A percentile compares a stretch with the other conserved stretches of the same genome.
Evolutionary conservation across 2,888 invertebrate species (phyloP).

Genomic region (Latrodectus hesperus): DNA sequence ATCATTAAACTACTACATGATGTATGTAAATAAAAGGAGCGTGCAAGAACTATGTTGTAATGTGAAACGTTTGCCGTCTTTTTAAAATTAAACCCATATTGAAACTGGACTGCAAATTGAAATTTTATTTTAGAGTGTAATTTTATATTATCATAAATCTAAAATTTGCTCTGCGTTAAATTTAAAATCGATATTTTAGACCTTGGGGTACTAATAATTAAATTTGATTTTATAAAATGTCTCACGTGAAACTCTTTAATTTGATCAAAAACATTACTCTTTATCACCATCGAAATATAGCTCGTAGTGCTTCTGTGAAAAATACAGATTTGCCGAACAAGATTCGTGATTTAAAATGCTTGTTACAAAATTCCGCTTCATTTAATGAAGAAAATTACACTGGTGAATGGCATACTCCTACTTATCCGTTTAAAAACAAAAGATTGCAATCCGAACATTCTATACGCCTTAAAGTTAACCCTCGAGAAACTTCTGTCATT

Average conservation of each 20-base stretch:
- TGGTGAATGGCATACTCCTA: slow-evolving; percentile 49
- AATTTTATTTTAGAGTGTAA: no score
- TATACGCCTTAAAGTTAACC: slow-evolving; percentile 77
- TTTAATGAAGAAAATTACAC: slow-evolving; percentile 26
- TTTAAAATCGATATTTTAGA: no score
- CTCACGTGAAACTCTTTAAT: background rate
- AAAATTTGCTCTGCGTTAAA: no score
- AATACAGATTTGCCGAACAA: background rate
- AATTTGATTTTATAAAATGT: background rate
- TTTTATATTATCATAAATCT: no score
- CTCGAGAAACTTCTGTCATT: slow-evolving; percentile 81
- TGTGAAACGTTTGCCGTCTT: no score
- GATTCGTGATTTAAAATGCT: slow-evolving; percentile 27
- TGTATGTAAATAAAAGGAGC: no score
- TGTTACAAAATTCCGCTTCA: slow-evolving; percentile 48
- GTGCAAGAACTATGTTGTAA: no score
- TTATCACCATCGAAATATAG: background rate
- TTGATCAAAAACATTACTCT: background rate
- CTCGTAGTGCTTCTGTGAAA: background rate
- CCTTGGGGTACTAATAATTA: no score
- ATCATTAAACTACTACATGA: no score
- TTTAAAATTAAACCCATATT: no score
- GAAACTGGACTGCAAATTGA: no score
- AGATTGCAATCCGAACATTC: slow-evolving; percentile 44
- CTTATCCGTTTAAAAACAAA: slow-evolving; percentile 27